These are phyloP conservation scores for Watsonalla binaria DNA, from an alignment of 2,888 invertebrate genomes.

Conservation along the genomic window DNA sequence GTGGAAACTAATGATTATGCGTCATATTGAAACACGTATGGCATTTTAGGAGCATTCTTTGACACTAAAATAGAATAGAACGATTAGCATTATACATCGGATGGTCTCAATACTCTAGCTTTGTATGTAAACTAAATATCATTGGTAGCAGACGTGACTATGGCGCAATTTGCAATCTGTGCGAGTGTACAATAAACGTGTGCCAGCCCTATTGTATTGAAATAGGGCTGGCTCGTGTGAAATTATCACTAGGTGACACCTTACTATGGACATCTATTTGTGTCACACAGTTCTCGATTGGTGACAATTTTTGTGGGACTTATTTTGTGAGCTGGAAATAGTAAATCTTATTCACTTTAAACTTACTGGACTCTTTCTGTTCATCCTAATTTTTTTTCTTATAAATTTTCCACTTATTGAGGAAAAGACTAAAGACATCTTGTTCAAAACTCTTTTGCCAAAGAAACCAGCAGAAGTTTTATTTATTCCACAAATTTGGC, in stretches of 20 bases:
- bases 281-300: background rate
- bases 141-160: background rate
- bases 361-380: too few relatives aligned
- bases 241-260: background rate
- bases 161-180: background rate
- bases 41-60: background rate
- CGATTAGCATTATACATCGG: background rate
- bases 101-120: background rate
- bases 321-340: too few relatives aligned
- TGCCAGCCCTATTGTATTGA: conserved; percentile 1
- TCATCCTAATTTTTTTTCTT: too few relatives aligned
- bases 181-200: background rate
- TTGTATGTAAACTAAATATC: background rate
- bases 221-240: background rate
- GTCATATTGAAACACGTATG: too few relatives aligned
- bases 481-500: too few relatives aligned
- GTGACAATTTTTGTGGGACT: too few relatives aligned
- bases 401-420: too few relatives aligned
- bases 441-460: too few relatives aligned
- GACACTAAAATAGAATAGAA: background rate
- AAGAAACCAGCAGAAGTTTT: too few relatives aligned
- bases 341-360: too few relatives aligned
- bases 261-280: background rate
- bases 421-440: too few relatives aligned
- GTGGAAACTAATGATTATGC: too few relatives aligned